Conservation (phyloP, 2,797 vertebrate genomes). For the Pangasius mekongensis region DNA sequence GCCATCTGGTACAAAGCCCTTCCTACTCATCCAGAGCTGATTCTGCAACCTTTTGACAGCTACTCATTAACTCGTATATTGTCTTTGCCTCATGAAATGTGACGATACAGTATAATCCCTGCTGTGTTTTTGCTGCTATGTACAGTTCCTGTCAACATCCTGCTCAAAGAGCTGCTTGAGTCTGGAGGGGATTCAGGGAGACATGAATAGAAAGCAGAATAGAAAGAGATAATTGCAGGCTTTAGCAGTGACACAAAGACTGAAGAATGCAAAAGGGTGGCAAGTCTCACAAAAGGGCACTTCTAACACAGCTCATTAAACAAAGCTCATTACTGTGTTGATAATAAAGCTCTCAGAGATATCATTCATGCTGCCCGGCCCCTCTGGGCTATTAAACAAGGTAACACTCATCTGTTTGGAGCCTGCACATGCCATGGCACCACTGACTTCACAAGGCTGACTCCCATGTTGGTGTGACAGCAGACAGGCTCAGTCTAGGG, state of each 20-base stretch:
- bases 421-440: slow-evolving; percentile 41
- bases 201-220: slow-evolving; percentile 32
- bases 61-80: slow-evolving; percentile 4
- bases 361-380: slow-evolving; percentile 28
- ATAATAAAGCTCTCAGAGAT: slow-evolving; percentile 30
- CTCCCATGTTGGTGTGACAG: slow-evolving; percentile 64
- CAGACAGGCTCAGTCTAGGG: slow-evolving; percentile 67
- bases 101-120: slow-evolving; percentile 14
- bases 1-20: slow-evolving; percentile 7
- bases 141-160: slow-evolving; percentile 58
- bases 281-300: slow-evolving; percentile 54
- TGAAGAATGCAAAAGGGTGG: slow-evolving; percentile 69
- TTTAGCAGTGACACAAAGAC: slow-evolving; percentile 66
- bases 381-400: slow-evolving; percentile 42
- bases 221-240: slow-evolving; percentile 68
- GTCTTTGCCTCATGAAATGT: slow-evolving; percentile 15
- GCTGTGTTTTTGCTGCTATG: slow-evolving; percentile 24
- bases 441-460: slow-evolving; percentile 45
- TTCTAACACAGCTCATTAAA: slow-evolving; percentile 41
- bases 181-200: slow-evolving; percentile 12
- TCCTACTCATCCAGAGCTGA: background rate
- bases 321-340: slow-evolving; percentile 30
- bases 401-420: slow-evolving; percentile 34
- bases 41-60: slow-evolving; percentile 9
- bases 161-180: slow-evolving; percentile 18